A percentile compares a stretch with the other conserved stretches of the same genome.
Conservation (phyloP, 1,140 invertebrate genomes). For the Zaprionus inermis region DNA sequence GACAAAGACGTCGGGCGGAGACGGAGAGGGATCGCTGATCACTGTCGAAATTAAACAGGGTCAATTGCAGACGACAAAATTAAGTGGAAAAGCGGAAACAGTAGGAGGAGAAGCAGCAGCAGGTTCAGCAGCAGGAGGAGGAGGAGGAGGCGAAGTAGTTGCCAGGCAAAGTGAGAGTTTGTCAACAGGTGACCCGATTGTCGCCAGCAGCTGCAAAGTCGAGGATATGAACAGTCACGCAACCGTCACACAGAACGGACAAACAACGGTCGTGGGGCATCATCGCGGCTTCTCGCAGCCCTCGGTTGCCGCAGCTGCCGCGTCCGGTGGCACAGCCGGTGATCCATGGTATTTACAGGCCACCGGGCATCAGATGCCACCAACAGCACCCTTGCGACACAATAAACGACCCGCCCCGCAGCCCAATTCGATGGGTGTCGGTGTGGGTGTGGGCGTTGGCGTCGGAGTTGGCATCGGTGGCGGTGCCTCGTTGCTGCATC, state of each 20-base stretch:
- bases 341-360: conserved; percentile 84
- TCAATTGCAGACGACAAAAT: conserved; percentile 28
- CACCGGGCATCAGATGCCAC: conserved; percentile 83
- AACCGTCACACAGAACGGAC: conserved; percentile 80
- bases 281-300: conserved; percentile 84
- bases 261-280: conserved; percentile 83
- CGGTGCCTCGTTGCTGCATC: conserved; percentile 49
- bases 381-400: conserved; percentile 80
- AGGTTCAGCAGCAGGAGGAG: conserved; percentile 16
- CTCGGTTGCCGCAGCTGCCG: conserved; percentile 63
- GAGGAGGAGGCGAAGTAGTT: conserved; percentile 7
- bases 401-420: conserved; percentile 83
- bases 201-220: conserved; percentile 43
- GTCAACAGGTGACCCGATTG: conserved; percentile 27
- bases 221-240: conserved; percentile 83
- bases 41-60: conserved; percentile 72
- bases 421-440: conserved; percentile 60
- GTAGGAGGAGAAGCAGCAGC: conserved; percentile 10
- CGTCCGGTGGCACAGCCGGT: conserved; percentile 68
- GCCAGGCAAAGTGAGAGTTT: background rate
- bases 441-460: conserved; percentile 30
- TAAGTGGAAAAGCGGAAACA: conserved; percentile 17
- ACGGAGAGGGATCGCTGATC: conserved; percentile 54
- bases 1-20: conserved; percentile 35
- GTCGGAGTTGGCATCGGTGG: conserved; percentile 32